Evolutionary conservation across 2,113 vertebrate genomes (phyloP).

Genomic region (Ochotona princeps): DNA sequence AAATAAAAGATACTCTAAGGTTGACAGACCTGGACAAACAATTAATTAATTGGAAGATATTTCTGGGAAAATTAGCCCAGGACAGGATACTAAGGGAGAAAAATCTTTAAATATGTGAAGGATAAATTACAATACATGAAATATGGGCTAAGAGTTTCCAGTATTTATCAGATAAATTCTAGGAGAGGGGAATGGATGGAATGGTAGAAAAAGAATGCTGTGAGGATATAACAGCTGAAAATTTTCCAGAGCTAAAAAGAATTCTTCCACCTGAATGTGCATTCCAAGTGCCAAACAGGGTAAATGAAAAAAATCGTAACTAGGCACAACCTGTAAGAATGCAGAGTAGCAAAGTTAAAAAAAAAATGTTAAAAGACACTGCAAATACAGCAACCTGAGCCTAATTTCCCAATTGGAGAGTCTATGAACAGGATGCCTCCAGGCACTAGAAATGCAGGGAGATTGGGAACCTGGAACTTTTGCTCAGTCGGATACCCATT

Average conservation of each 20-base stretch:
- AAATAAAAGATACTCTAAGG: slow-evolving; percentile 33
- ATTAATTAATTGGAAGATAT: slow-evolving; percentile 51
- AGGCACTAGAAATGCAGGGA: neutral
- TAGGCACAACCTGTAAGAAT: neutral
- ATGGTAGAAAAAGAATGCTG: neutral
- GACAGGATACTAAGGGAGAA: neutral
- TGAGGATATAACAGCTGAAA: neutral
- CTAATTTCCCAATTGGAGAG: neutral
- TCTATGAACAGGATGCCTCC: neutral
- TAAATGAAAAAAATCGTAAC: slow-evolving; percentile 34
- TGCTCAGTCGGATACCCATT: neutral
- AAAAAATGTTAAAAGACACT: neutral
- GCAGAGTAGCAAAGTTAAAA: neutral
- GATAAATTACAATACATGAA: slow-evolving; percentile 28
- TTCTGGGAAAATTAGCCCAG: slow-evolving; percentile 44
- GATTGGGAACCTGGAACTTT: slow-evolving; percentile 11
- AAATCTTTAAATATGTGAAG: slow-evolving; percentile 27
- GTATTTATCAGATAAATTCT: slow-evolving; percentile 18
- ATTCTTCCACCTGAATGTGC: slow-evolving; percentile 38
- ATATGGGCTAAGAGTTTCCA: neutral
- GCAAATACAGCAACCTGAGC: neutral
- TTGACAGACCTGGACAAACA: slow-evolving; percentile 40
- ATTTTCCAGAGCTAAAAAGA: slow-evolving; percentile 18
- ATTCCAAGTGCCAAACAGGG: neutral
- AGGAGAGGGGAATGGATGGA: neutral